A percentile compares a stretch with the other conserved stretches of the same genome.
phyloP scores from a whole-genome alignment of 1,140 invertebrate genomes.

The Cardiocondyla obscurior region DNA sequence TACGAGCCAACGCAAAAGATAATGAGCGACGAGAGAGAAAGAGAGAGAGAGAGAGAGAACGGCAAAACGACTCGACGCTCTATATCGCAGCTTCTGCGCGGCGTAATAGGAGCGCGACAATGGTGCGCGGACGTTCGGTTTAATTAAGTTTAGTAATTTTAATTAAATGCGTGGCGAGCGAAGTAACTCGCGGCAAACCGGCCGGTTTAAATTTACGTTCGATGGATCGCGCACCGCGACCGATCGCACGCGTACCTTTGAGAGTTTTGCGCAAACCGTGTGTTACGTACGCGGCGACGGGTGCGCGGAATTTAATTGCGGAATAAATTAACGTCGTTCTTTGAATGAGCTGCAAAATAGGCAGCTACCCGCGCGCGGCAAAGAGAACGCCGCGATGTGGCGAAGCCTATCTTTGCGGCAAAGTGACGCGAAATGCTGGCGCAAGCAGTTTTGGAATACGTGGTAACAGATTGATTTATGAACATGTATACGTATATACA shows the following conservation, averaged over 20 bases:
- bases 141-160: conserved; percentile 54
- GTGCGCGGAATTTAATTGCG: conserved; percentile 46
- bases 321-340: conserved; percentile 48
- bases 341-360: conserved; percentile 13
- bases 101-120: conserved; percentile 8
- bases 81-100: neutral
- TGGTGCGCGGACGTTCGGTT: conserved; percentile 30
- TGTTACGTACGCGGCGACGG: neutral
- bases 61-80: conserved; percentile 32
- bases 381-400: conserved; percentile 3
- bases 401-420: neutral
- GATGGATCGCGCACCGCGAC: conserved; percentile 35
- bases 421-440: neutral
- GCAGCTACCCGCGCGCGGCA: neutral
- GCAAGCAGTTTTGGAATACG: neutral
- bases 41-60: too few species aligned
- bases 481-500: neutral
- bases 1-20: conserved; percentile 23
- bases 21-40: conserved; percentile 32
- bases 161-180: conserved; percentile 41
- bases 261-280: conserved; percentile 25
- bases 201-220: conserved; percentile 42
- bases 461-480: neutral
- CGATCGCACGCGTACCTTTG: conserved; percentile 35
- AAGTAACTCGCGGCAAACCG: conserved; percentile 26